Evolutionary conservation across 2,797 vertebrate species (phyloP).

Genomic region (Myripristis murdjan): DNA sequence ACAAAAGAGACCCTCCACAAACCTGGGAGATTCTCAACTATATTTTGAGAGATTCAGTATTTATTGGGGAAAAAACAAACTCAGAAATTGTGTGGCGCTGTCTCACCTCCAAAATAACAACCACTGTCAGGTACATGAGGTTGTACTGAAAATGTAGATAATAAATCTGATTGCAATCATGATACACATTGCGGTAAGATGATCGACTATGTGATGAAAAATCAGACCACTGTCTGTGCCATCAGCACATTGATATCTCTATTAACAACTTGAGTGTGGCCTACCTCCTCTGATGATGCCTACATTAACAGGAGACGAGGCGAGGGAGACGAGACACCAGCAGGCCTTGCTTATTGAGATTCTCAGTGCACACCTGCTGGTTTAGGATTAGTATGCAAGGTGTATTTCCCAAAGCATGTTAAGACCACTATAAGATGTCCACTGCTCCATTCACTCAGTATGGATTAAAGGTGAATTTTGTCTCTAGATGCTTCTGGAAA

Average conservation of each 20-base stretch:
- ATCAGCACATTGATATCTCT: neutral
- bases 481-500: neutral
- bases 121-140: too few relatives aligned
- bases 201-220: too few relatives aligned
- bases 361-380: constrained; percentile 48
- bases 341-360: constrained; percentile 30
- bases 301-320: constrained; percentile 23
- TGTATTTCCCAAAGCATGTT: constrained; percentile 14
- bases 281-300: constrained; percentile 27
- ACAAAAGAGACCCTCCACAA: neutral
- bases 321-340: constrained; percentile 4
- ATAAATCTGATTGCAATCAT: too few relatives aligned
- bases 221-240: too few relatives aligned
- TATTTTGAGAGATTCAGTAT: too few relatives aligned
- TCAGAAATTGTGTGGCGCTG: too few relatives aligned
- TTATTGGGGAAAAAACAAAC: too few relatives aligned
- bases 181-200: too few relatives aligned
- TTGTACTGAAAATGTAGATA: too few relatives aligned
- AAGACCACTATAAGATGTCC: neutral
- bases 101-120: too few relatives aligned
- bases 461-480: neutral
- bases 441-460: neutral
- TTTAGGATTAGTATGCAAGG: constrained; percentile 31
- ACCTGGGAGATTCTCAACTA: too few relatives aligned
- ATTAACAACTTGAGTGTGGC: neutral